phyloP scores from a whole-genome alignment of 1,140 invertebrate species.

The Ceratina japonica region DNA sequence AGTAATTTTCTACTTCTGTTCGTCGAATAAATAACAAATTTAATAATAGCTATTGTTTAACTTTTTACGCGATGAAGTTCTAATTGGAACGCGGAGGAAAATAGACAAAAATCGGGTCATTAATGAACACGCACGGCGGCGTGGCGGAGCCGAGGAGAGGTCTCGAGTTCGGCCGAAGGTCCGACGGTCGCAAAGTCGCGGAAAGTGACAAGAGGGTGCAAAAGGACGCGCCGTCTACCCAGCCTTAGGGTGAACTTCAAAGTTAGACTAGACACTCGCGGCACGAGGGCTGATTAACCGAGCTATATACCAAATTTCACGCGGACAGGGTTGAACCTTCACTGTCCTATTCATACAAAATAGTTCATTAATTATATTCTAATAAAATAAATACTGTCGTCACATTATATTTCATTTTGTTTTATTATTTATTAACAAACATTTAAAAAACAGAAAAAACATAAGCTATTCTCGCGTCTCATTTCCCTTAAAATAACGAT shows the following conservation, averaged over 20 bases:
- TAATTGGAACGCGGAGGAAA: too few relatives aligned
- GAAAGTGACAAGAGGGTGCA: background rate
- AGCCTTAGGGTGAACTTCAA: background rate
- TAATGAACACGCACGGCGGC: too few relatives aligned
- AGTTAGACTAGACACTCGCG: conserved; percentile 10
- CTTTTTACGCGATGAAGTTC: too few relatives aligned
- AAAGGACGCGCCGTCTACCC: background rate
- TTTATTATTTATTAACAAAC: background rate
- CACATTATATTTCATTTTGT: too few relatives aligned
- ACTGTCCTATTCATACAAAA: too few relatives aligned
- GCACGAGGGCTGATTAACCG: conserved; percentile 49
- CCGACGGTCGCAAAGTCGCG: background rate
- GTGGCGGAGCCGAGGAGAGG: background rate
- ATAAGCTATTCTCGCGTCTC: too few relatives aligned
- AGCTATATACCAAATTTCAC: background rate
- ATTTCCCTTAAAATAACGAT: background rate
- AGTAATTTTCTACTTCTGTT: too few relatives aligned
- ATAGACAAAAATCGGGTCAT: too few relatives aligned
- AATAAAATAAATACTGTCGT: too few relatives aligned
- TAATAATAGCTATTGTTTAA: too few relatives aligned
- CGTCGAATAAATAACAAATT: too few relatives aligned
- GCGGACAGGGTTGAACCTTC: background rate
- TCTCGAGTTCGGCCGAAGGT: background rate
- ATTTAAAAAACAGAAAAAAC: background rate
- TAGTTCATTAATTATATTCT: too few relatives aligned